Conservation (phyloP, 2,888 invertebrate genomes). For the Eurytoma adleriae region DNA sequence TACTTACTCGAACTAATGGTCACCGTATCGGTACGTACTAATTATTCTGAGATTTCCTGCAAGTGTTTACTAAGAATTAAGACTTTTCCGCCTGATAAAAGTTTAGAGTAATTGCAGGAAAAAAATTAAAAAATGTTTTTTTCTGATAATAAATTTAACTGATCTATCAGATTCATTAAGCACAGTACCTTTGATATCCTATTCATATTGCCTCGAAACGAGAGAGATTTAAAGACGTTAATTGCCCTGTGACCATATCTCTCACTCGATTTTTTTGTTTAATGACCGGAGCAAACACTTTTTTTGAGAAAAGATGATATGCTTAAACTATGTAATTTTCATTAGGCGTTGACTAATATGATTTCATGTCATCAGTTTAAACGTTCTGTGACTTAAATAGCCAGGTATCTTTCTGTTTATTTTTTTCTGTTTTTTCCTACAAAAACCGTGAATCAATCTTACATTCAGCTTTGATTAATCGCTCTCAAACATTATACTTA, state of each 20-base stretch:
- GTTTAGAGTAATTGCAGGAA: too few species aligned
- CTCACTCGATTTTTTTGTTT: constrained; percentile 6
- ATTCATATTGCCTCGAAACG: background rate
- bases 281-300: constrained; percentile 23
- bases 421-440: constrained; percentile 26
- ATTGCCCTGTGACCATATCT: constrained; percentile 11
- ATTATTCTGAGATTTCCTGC: too few species aligned
- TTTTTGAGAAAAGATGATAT: constrained; percentile 43
- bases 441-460: constrained; percentile 36
- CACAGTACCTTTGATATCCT: too few species aligned
- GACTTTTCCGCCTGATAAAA: too few species aligned
- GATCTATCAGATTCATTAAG: too few species aligned
- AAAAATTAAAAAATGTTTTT: too few species aligned
- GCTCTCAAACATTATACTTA: constrained; percentile 13
- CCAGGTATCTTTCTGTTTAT: constrained; percentile 29
- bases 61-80: too few species aligned
- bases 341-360: constrained; percentile 45
- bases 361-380: constrained; percentile 46
- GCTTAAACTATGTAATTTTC: constrained; percentile 36
- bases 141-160: too few species aligned
- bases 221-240: constrained; percentile 17
- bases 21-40: background rate
- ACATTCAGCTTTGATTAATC: constrained; percentile 34
- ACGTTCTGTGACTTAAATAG: constrained; percentile 31
- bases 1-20: background rate